phyloP scores from a whole-genome alignment of 1,140 invertebrate genomes.

The Pissodes strobi region DNA sequence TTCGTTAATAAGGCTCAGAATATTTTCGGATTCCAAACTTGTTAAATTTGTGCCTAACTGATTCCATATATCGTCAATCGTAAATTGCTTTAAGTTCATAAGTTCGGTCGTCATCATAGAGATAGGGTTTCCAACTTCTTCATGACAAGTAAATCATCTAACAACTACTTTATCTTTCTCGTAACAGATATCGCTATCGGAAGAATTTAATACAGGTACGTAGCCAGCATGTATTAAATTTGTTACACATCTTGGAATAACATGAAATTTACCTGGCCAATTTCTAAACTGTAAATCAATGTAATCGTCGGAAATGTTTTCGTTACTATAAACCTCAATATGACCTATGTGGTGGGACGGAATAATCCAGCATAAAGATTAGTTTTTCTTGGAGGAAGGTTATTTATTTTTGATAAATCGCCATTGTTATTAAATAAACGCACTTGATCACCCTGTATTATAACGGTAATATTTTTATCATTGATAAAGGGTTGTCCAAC shows the following conservation, averaged over 20 bases:
- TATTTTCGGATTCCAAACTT: not conserved
- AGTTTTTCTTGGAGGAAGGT: not conserved
- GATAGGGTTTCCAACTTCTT: not conserved
- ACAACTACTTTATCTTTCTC: not conserved
- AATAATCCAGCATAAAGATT: not conserved
- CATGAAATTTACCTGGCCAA: too few relatives aligned
- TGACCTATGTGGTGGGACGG: not conserved
- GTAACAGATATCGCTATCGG: not conserved
- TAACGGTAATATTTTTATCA: too few relatives aligned
- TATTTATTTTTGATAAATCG: not conserved
- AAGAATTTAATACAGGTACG: not conserved
- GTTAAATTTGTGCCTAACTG: not conserved
- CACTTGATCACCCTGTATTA: not conserved
- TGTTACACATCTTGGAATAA: constrained; percentile 1
- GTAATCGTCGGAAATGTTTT: not conserved
- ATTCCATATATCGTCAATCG: not conserved
- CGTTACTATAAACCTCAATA: not conserved
- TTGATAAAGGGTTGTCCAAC: too few relatives aligned
- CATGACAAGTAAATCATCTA: not conserved
- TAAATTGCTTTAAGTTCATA: not conserved
- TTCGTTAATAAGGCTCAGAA: not conserved
- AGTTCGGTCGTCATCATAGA: not conserved
- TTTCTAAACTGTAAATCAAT: not conserved
- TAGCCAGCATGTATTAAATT: not conserved
- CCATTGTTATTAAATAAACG: not conserved